A percentile compares a stretch with the other conserved stretches of the same genome.
Conservation (phyloP, 1,140 invertebrate genomes). For the Bombus sylvicola region DNA sequence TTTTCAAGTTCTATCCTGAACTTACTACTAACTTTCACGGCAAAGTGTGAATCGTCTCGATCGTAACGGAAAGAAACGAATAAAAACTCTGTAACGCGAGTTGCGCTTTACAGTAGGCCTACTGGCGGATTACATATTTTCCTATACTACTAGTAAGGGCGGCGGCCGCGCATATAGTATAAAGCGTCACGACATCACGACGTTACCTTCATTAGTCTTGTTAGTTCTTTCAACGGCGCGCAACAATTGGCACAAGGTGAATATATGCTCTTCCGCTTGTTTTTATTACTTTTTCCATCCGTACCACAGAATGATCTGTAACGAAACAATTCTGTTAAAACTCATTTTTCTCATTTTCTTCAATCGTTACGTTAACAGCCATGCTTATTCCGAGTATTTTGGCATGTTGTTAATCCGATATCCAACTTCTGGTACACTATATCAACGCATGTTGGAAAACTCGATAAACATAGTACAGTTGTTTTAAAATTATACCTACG, state of each 20-base stretch:
- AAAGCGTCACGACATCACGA: slow-evolving; percentile 52
- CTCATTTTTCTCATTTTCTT: not conserved
- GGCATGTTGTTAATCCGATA: no score
- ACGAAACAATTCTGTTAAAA: not conserved
- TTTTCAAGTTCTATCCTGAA: not conserved
- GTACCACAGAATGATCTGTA: not conserved
- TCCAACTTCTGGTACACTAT: not conserved
- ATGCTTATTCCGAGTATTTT: no score
- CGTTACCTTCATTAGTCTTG: slow-evolving; percentile 48
- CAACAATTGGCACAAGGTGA: slow-evolving; percentile 54
- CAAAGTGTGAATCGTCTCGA: not conserved
- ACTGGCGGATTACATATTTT: not conserved
- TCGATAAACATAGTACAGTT: not conserved
- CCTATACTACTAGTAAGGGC: slow-evolving; percentile 49
- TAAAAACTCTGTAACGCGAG: not conserved
- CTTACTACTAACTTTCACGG: not conserved
- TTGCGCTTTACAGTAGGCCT: not conserved
- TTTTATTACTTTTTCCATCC: not conserved
- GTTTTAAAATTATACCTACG: not conserved
- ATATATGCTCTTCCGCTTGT: not conserved
- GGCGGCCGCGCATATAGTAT: slow-evolving; percentile 53
- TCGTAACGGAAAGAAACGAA: not conserved
- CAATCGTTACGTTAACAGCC: not conserved
- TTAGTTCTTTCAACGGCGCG: slow-evolving; percentile 40
- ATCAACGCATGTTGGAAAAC: not conserved